Conservation (phyloP, 2,888 invertebrate genomes). For the Embidobia sp. region DNA sequence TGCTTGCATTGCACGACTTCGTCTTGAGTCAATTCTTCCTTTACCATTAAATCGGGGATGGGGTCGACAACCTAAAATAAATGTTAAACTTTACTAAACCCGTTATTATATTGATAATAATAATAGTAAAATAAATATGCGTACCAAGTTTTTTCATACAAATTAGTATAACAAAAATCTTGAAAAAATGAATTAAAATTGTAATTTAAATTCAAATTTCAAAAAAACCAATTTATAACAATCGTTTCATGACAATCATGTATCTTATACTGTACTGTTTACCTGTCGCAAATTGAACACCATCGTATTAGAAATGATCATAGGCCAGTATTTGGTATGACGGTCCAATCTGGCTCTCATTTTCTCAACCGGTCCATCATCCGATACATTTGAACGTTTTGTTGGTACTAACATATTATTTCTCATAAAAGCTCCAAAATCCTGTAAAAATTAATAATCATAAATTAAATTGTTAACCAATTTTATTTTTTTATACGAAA, state of each 20-base stretch:
- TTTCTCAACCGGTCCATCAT: slow-evolving; percentile 84
- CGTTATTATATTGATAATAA: slow-evolving; percentile 7
- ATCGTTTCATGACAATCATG: no score
- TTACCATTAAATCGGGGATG: slow-evolving; percentile 89
- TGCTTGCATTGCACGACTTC: slow-evolving; percentile 93
- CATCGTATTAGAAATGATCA: slow-evolving; percentile 93
- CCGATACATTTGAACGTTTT: slow-evolving; percentile 80
- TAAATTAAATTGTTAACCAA: no score
- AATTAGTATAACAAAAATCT: no score
- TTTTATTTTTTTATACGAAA: no score
- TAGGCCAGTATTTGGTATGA: slow-evolving; percentile 93
- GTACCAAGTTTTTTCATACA: no score
- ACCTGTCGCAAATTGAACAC: slow-evolving; percentile 92
- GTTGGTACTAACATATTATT: slow-evolving; percentile 90
- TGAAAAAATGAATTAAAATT: no score
- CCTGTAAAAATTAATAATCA: slow-evolving; percentile 83
- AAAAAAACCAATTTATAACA: no score
- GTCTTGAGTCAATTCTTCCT: slow-evolving; percentile 91
- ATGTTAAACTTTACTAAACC: slow-evolving; percentile 76
- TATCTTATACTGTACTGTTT: no score
- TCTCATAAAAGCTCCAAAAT: slow-evolving; percentile 94
- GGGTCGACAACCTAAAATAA: slow-evolving; percentile 87
- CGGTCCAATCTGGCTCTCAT: slow-evolving; percentile 88
- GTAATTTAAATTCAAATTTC: no score
- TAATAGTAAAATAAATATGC: no score